Evolutionary conservation across 2,797 vertebrate genomes (phyloP).

Genomic region (Saxicola maurus): DNA sequence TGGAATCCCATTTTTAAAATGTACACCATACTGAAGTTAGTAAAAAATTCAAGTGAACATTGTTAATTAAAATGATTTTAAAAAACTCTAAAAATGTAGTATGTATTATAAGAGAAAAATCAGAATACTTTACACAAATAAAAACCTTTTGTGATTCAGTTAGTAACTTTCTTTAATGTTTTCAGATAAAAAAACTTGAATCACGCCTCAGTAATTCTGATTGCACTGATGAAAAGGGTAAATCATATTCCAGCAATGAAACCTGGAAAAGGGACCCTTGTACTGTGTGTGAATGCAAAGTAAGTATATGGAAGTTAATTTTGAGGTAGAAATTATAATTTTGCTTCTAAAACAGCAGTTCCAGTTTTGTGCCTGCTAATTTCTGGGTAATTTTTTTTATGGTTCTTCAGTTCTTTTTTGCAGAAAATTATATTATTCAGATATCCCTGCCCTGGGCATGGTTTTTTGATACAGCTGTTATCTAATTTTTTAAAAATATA

Average conservation of each 20-base stretch:
- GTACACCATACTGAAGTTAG: not conserved
- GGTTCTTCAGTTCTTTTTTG: not conserved
- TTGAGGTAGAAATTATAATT: not conserved
- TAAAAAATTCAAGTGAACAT: not conserved
- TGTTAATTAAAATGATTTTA: not conserved
- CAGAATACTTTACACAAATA: not conserved
- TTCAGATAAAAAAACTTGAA: slow-evolving; percentile 95
- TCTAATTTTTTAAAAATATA: not conserved
- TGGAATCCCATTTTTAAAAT: not conserved
- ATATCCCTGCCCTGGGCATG: not conserved
- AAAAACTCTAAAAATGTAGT: not conserved
- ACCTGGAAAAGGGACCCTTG: slow-evolving; percentile 89
- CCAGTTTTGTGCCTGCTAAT: not conserved
- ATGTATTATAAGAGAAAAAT: not conserved
- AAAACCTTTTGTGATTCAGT: not conserved
- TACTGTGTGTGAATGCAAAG: slow-evolving; percentile 88
- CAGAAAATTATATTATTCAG: not conserved
- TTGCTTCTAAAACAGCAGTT: not conserved
- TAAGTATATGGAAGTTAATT: slow-evolving; percentile 66
- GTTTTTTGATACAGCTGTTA: not conserved
- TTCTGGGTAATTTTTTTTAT: not conserved
- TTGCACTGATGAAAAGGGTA: slow-evolving; percentile 84
- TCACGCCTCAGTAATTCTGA: slow-evolving; percentile 84
- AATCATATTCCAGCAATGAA: slow-evolving; percentile 76
- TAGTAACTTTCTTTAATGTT: not conserved